These are phyloP conservation scores for Homalodisca vitripennis DNA, from an alignment of 1,140 invertebrate genomes.

Conservation along the genomic window DNA sequence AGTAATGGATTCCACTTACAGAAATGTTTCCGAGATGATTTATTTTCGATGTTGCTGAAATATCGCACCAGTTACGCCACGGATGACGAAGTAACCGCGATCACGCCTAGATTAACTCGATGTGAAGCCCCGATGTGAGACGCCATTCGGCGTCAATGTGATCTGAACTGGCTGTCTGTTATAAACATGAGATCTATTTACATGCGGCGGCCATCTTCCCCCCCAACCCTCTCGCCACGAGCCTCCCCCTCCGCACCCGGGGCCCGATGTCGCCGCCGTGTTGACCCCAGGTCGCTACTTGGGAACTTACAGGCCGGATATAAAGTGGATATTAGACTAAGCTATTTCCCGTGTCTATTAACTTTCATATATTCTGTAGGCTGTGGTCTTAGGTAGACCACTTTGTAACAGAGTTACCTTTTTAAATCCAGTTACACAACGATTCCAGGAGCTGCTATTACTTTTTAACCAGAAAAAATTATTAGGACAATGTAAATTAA, in stretches of 20 bases:
- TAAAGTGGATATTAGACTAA: neutral
- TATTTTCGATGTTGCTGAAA: conserved; percentile 6
- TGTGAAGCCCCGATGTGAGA: neutral
- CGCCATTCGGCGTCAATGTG: neutral
- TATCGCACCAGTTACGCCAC: too few relatives aligned
- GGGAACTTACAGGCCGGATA: too few relatives aligned
- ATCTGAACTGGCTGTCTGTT: neutral
- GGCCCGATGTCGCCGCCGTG: too few relatives aligned
- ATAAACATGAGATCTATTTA: conserved; percentile 17
- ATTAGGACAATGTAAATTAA: too few relatives aligned
- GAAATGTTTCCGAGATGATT: conserved; percentile 21
- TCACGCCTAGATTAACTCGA: neutral
- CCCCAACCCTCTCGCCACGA: neutral
- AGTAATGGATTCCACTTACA: conserved; percentile 21
- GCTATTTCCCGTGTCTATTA: neutral
- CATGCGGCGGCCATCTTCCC: neutral
- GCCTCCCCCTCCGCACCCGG: too few relatives aligned
- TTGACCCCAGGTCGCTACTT: too few relatives aligned
- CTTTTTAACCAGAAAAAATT: too few relatives aligned
- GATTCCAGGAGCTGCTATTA: too few relatives aligned
- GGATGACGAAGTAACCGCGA: neutral
- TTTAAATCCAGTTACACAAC: too few relatives aligned
- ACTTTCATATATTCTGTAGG: neutral
- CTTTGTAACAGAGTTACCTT: too few relatives aligned
- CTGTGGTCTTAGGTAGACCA: too few relatives aligned